phyloP scores from a whole-genome alignment of 1,140 invertebrate genomes.

The Aethina tumida region DNA sequence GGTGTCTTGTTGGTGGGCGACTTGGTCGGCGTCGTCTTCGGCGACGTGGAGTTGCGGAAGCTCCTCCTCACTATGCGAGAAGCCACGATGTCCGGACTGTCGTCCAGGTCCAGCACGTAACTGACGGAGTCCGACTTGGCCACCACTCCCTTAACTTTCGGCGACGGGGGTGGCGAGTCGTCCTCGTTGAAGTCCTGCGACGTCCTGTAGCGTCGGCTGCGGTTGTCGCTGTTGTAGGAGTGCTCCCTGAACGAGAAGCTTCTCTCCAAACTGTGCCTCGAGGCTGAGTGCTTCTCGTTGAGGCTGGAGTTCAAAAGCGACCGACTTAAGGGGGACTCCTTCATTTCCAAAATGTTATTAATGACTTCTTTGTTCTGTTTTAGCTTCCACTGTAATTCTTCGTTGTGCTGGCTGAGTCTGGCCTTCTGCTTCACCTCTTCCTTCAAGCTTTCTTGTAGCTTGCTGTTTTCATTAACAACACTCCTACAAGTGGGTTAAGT shows the following conservation, averaged over 20 bases:
- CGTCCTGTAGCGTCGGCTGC: constrained; percentile 19
- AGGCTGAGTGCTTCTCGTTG: constrained; percentile 24
- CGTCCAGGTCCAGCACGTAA: constrained; percentile 71
- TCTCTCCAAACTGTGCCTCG: constrained; percentile 22
- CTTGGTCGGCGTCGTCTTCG: constrained; percentile 34
- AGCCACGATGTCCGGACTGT: constrained; percentile 54
- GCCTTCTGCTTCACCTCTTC: constrained; percentile 67
- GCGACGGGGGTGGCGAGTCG: constrained; percentile 46
- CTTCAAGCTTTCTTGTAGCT: constrained; percentile 58
- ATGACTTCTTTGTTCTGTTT: constrained; percentile 63
- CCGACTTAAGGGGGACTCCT: constrained; percentile 25
- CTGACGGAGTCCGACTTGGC: constrained; percentile 75
- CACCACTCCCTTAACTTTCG: constrained; percentile 65
- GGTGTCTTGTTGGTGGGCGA: constrained; percentile 42
- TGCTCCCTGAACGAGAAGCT: constrained; percentile 24
- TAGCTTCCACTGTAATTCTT: constrained; percentile 77
- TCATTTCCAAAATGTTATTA: constrained; percentile 30
- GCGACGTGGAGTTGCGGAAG: constrained; percentile 33
- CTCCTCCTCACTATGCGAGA: constrained; percentile 46
- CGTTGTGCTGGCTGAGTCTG: constrained; percentile 67
- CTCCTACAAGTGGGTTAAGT: constrained; percentile 10
- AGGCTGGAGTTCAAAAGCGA: constrained; percentile 27
- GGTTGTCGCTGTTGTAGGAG: constrained; percentile 12
- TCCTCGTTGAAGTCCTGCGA: constrained; percentile 17
- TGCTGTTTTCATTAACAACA: constrained; percentile 46